A percentile compares a stretch with the other conserved stretches of the same genome.
Evolutionary conservation across 2,888 invertebrate species (phyloP).

Genomic region (Nomada fabriciana): DNA sequence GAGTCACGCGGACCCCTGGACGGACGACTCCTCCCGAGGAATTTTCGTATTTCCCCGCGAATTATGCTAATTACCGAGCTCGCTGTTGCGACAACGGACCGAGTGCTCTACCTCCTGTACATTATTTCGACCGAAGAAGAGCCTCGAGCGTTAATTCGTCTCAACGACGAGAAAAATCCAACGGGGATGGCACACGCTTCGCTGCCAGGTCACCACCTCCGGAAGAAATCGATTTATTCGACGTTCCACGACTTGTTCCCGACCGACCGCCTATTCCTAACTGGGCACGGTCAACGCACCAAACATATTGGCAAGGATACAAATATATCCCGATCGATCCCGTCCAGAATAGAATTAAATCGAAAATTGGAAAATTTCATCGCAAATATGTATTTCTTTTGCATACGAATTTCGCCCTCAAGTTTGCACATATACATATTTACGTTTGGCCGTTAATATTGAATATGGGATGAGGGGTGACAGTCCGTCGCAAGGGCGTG

Average conservation of each 20-base stretch:
- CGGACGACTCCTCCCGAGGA: conserved; percentile 23
- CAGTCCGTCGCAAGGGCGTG: not conserved
- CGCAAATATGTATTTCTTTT: no score
- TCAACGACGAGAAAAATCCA: conserved; percentile 20
- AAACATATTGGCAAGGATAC: conserved; percentile 5
- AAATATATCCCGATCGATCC: conserved; percentile 33
- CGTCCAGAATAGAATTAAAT: not conserved
- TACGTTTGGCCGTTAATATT: no score
- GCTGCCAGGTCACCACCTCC: conserved; percentile 30
- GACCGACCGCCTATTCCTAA: conserved; percentile 26
- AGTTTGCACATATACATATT: no score
- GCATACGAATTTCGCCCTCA: no score
- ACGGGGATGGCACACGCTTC: conserved; percentile 11
- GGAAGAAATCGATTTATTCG: conserved; percentile 69
- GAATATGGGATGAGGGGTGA: no score
- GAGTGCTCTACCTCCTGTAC: conserved; percentile 55
- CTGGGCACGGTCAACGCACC: not conserved
- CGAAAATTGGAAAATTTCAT: no score
- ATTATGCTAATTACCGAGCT: conserved; percentile 70
- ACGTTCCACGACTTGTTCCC: conserved; percentile 41
- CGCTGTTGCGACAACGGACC: conserved; percentile 38
- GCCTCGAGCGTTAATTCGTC: conserved; percentile 61
- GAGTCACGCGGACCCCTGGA: conserved; percentile 42
- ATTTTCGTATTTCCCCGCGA: conserved; percentile 65
- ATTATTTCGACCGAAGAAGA: conserved; percentile 59